Evolutionary conservation across 2,113 vertebrate species (phyloP), one percentile per base, ranked within the genome.

Genomic region (cattle (Bos taurus)): DNA sequence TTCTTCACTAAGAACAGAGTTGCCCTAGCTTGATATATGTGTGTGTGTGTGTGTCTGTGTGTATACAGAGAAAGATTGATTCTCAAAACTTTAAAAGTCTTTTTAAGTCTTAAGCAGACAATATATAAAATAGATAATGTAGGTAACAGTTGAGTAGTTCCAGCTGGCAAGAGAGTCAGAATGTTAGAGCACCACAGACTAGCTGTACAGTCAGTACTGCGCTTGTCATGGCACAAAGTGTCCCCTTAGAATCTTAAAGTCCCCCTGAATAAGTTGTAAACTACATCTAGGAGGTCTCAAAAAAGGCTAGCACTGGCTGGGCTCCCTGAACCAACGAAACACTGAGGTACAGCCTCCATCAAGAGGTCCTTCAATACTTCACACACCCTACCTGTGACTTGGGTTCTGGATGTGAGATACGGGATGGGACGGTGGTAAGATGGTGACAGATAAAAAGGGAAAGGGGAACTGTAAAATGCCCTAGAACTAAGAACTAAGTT

Each of bases 31-130:
- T 36, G 62, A 25, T 19, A 33, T 59, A 11, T 78, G 3, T 78
- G 5, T 74, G n/a, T 43, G 40, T 46, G 19, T 16, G 13, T 48
- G 43, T 77, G 12, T 36, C 5, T 48, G 26, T 50, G 25, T 50
- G 13, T 80, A 8, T 80, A 50, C 33, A 71, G 10, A 71, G 19
- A 36, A 30, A 77, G 56, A 67, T 11, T 89, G 21, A 13, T 62
- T 64, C 21, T 85, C n/a, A 46, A 93, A 52, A 23, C 6, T 13
- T 23, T 60, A 50, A 3, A 81, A 81, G 48, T 93, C 50, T 86
- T 94, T 93, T 83, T 62, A 92, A 82, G n/a, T 57, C 48, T 87
- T 83, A 91, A n/a, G 52, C 26, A 94, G 43, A 96, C 60, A 85
- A 94, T 89, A 60, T 59, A 94, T 59, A 67, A 96, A 86, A 92